Evolutionary conservation across 2,888 invertebrate species (phyloP), one percentile per base, ranked within the genome.

Genomic region (Sepiola atlantica): DNA sequence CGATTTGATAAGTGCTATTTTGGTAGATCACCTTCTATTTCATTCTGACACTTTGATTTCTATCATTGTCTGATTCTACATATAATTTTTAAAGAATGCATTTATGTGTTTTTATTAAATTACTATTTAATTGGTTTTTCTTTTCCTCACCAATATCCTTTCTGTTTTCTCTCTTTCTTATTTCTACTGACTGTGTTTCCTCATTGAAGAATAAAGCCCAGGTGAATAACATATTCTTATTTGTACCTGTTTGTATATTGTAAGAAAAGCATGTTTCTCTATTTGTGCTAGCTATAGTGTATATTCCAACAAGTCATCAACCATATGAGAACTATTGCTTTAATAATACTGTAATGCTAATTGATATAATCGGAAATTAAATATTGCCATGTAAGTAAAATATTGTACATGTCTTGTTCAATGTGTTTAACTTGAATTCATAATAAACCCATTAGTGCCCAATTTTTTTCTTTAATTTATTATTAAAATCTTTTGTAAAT

Each of bases 171-270:
- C 77, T 4, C 14, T 14, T n/a, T 77, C 77, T 32, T n/a, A 77
- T 77, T n/a, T n/a, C 77, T 77, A 77, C n/a, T 77, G 77, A n/a
- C 77, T 77, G 77, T n/a, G 77, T 16, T 77, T 77, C n/a, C 77
- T 32, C 12, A 16, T 77, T 77, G n/a, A 77, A 77, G 77, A 77
- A 77, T 77, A 77, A 77, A 77, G 77, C 77, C 77, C 77, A 77
- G 77, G 77, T 77, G 77, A 77, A 77, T 77, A 77, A 77, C n/a
- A 77, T 16, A 77, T 77, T 77, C 77, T 14, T 77, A 77, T 77
- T 77, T 77, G 77, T 77, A 77, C n/a, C 32, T 77, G n/a, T n/a
- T n/a, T 77, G 77, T 77, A 14, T 77, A 28, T 28, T 61, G 61
- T 61, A 14, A 77, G 32, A 77, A 77, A 77, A 32, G 77, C 77